Conservation (phyloP, 1,140 invertebrate species). For the Drosophila pectinifera region DNA sequence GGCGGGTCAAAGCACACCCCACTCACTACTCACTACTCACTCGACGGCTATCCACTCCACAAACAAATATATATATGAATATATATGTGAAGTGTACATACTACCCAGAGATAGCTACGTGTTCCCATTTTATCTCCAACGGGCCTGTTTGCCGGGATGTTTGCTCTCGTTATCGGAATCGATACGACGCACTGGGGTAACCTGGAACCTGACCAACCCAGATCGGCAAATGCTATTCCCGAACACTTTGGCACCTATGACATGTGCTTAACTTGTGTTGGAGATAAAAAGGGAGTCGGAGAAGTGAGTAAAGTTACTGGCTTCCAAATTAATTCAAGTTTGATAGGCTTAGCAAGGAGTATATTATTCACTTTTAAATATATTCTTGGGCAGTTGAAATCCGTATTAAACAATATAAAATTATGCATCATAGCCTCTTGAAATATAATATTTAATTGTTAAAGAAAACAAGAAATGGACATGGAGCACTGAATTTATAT, state of each 20-base stretch:
- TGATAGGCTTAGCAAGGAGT: no score
- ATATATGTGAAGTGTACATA: no score
- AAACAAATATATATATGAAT: not conserved
- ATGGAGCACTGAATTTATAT: not conserved
- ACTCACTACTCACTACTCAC: not conserved
- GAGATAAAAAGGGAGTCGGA: not conserved
- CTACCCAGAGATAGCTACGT: constrained; percentile 2
- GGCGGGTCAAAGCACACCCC: constrained; percentile 33
- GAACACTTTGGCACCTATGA: constrained; percentile 1
- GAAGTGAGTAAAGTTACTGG: constrained; percentile 2
- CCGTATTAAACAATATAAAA: no score
- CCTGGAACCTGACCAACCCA: constrained; percentile 50
- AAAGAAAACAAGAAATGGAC: not conserved
- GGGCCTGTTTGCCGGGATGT: constrained; percentile 63
- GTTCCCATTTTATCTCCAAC: constrained; percentile 37
- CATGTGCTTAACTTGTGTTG: not conserved
- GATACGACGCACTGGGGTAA: not conserved
- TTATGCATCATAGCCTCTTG: no score
- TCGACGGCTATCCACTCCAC: not conserved
- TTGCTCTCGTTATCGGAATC: constrained; percentile 51
- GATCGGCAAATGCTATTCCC: constrained; percentile 19
- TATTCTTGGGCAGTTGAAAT: no score
- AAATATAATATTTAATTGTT: not conserved
- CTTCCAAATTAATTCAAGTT: no score
- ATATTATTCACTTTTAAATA: no score